Evolutionary conservation across 1,140 invertebrate genomes (phyloP).

Genomic region (Megalonaias nervosa): DNA sequence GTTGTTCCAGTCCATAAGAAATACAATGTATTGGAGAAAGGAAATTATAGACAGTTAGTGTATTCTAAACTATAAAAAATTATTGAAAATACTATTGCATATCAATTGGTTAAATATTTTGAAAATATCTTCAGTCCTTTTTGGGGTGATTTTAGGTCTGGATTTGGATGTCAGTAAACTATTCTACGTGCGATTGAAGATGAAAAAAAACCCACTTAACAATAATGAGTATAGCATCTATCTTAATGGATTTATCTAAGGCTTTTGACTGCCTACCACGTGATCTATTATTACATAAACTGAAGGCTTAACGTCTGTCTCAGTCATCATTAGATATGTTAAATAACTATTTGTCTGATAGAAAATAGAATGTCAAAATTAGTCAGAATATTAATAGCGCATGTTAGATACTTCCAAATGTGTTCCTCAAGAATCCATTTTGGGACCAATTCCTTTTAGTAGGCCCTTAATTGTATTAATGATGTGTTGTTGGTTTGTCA

Average conservation of each 20-base stretch:
- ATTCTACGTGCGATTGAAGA: slow-evolving; percentile 4
- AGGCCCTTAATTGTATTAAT: neutral
- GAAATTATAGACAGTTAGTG: neutral
- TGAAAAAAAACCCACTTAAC: slow-evolving; percentile 17
- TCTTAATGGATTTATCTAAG: no score
- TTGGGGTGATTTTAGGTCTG: slow-evolving; percentile 7
- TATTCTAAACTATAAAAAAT: slow-evolving; percentile 3
- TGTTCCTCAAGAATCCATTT: slow-evolving; percentile 1
- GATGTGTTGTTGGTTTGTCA: slow-evolving; percentile 6
- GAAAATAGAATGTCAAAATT: slow-evolving; percentile 6
- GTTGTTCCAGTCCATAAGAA: no score
- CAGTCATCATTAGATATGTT: neutral
- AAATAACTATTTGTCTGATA: slow-evolving; percentile 6
- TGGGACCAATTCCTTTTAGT: neutral
- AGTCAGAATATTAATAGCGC: neutral
- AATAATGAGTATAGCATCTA: slow-evolving; percentile 4
- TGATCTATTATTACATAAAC: slow-evolving; percentile 1
- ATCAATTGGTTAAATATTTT: slow-evolving; percentile 2
- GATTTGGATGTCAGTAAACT: slow-evolving; percentile 6
- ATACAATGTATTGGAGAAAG: slow-evolving; percentile 14
- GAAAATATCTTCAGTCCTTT: slow-evolving; percentile 2
- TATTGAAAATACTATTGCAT: slow-evolving; percentile 10
- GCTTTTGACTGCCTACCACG: slow-evolving; percentile 4
- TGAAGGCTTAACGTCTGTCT: slow-evolving; percentile 7
- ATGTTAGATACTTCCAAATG: slow-evolving; percentile 2